Evolutionary conservation across 2,113 vertebrate species (phyloP).

Genomic region (Lampris megalopsis): DNA sequence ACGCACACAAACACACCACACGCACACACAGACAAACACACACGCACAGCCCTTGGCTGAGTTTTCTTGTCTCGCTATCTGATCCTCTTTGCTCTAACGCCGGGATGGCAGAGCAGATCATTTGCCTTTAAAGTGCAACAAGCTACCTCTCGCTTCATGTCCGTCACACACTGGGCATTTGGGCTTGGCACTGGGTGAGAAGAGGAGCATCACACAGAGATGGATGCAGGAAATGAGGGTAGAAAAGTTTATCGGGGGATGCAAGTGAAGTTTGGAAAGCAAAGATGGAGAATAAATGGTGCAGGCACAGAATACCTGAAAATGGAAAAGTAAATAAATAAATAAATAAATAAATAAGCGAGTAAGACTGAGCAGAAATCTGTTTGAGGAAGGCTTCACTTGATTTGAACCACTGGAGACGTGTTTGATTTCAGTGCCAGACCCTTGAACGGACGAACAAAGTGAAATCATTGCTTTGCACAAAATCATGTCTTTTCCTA

Average conservation of each 20-base stretch:
- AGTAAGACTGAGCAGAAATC: constrained; percentile 26
- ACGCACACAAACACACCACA: constrained; percentile 12
- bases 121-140: constrained; percentile 72
- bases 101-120: constrained; percentile 48
- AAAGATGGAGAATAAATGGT: constrained; percentile 46
- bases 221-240: constrained; percentile 42
- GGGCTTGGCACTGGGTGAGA: constrained; percentile 60
- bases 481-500: constrained; percentile 35
- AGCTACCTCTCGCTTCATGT: constrained; percentile 59
- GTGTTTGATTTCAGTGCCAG: not conserved
- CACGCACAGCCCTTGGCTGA: constrained; percentile 46
- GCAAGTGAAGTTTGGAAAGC: constrained; percentile 20
- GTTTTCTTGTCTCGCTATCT: constrained; percentile 51
- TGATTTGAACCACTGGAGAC: not conserved
- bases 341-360: not conserved
- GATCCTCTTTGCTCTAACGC: constrained; percentile 43
- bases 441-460: not conserved
- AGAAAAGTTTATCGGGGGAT: constrained; percentile 12
- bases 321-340: constrained; percentile 24
- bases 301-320: constrained; percentile 22
- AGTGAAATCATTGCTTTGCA: not conserved
- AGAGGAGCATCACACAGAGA: constrained; percentile 54
- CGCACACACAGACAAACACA: constrained; percentile 20
- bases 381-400: constrained; percentile 11
- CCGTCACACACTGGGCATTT: constrained; percentile 70